phyloP scores from a whole-genome alignment of 1,140 invertebrate genomes.

The Drosophila erecta region DNA sequence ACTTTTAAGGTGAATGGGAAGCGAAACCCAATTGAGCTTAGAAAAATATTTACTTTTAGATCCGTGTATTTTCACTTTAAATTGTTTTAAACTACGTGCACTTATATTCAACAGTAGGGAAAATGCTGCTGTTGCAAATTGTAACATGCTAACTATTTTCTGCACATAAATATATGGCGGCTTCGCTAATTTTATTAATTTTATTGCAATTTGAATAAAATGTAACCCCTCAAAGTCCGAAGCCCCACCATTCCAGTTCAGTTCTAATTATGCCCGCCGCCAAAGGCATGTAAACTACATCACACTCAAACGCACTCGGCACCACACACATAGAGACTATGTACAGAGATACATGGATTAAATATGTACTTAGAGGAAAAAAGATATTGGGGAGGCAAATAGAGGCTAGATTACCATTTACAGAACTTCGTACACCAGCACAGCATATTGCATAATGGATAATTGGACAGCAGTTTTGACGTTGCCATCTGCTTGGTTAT shows the following conservation, averaged over 20 bases:
- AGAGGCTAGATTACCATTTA: conserved; percentile 32
- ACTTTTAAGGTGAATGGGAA: not conserved
- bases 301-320: conserved; percentile 25
- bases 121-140: too few species aligned
- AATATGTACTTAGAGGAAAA: conserved; percentile 22
- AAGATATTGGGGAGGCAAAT: conserved; percentile 19
- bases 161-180: too few species aligned
- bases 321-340: conserved; percentile 44
- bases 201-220: too few species aligned
- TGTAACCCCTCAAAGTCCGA: not conserved
- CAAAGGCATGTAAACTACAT: not conserved
- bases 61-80: too few species aligned
- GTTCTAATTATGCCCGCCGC: conserved; percentile 4
- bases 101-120: too few species aligned
- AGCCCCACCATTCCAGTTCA: not conserved
- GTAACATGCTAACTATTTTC: too few species aligned
- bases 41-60: not conserved
- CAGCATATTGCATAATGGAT: conserved; percentile 33
- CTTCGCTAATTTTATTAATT: not conserved
- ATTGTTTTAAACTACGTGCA: too few species aligned
- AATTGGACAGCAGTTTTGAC: conserved; percentile 35
- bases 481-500: conserved; percentile 19
- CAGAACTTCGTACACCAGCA: conserved; percentile 27
- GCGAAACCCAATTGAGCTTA: not conserved
- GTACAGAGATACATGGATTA: conserved; percentile 45